Evolutionary conservation across 30 jellyfish, hydroid and myxozoan genomes (phyloP), one percentile per base, ranked within the genome.

Genomic region (Cassiopea andromeda): DNA sequence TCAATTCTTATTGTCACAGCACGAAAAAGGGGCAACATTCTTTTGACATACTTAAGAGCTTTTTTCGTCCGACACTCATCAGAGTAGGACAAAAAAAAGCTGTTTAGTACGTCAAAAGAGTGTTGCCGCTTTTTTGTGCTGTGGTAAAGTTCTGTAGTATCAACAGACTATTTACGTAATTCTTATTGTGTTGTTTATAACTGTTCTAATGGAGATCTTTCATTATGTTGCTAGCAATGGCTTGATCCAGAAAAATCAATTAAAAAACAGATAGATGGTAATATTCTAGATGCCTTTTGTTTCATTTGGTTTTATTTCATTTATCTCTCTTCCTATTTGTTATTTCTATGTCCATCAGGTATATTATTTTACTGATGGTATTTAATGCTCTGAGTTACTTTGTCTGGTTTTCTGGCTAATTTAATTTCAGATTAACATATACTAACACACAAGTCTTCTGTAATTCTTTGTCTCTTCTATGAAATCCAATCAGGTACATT

Each of bases 211-310:
- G n/a, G n/a, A n/a, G n/a, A n/a, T n/a, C n/a, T n/a, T 16, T 61
- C 12, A 64, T 57, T 78, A 57, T 82, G 43, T 69, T 16, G 10
- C 6, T 84, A 95, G 99, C 98, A 91, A 84, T 95, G 99, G 99
- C 97, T 95, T 57, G 99, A 95, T 84, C 97, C 99, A 3, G 94
- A 90, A 16, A 95, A 95, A 76, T 69, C 97, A 54, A 93, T 95
- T 8, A 91, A 91, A 82, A 95, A 95, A 75, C 99, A 95, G 80
- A 88, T 91, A 0, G 85, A 83, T 50, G 81, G 99, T 95, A 80
- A 91, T 96, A 70, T 19, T 7, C 6, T 70, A 61, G 14, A 61
- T 61, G 7, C 19, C 14, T 27, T 61, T 2, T 61, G 14, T 3
- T 3, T 50, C 9, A 50, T 50, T 50, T 50, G 64, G 8, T 2